These are phyloP conservation scores for Brachionus rotundiformis DNA, from an alignment of 1,140 invertebrate genomes.

Conservation along the genomic window DNA sequence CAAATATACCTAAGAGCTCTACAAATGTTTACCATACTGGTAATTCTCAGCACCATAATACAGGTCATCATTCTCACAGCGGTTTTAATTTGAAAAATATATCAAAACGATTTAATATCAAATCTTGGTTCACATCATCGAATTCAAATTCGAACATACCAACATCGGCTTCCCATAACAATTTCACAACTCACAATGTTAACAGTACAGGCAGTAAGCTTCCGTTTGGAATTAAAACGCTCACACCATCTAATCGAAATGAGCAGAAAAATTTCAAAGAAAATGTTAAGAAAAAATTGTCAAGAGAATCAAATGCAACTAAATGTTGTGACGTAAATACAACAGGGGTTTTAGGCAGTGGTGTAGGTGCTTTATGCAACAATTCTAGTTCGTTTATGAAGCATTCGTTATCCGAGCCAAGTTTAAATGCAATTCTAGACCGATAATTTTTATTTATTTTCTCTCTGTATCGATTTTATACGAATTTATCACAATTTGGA, in stretches of 20 bases:
- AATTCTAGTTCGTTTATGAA: constrained; percentile 1
- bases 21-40: neutral
- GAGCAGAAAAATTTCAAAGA: neutral
- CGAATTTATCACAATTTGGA: neutral
- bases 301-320: neutral
- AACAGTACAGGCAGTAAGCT: neutral
- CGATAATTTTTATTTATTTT: constrained; percentile 11
- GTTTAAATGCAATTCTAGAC: constrained; percentile 40
- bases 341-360: constrained; percentile 16
- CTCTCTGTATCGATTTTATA: constrained; percentile 34
- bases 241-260: neutral
- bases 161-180: constrained; percentile 26
- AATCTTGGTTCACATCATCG: constrained; percentile 38
- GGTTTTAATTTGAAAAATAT: constrained; percentile 48
- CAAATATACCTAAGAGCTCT: neutral
- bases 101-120: constrained; percentile 31
- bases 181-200: neutral
- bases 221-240: constrained; percentile 15
- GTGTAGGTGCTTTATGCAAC: constrained; percentile 3
- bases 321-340: constrained; percentile 18
- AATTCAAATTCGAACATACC: constrained; percentile 6
- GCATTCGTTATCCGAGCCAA: constrained; percentile 39
- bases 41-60: neutral
- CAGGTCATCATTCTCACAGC: neutral
- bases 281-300: constrained; percentile 29